These are phyloP conservation scores for Parnassius mnemosyne DNA, from an alignment of 2,888 invertebrate species.

Conservation along the genomic window DNA sequence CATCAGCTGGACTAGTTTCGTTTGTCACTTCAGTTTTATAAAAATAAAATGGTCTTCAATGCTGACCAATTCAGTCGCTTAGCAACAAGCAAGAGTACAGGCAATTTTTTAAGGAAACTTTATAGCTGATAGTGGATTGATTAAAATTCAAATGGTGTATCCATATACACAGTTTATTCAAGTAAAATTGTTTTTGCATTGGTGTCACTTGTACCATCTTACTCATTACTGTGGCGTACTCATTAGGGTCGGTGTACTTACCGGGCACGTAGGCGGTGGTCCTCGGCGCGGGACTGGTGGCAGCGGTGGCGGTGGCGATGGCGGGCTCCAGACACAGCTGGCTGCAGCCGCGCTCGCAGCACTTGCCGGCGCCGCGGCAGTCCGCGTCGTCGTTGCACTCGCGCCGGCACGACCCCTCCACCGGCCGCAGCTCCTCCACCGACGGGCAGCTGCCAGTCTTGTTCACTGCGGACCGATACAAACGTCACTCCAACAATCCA, in stretches of 20 bases:
- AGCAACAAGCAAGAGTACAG: too few species aligned
- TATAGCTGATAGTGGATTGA: too few species aligned
- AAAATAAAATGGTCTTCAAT: too few species aligned
- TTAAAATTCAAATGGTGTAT: too few species aligned
- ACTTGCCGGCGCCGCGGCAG: conserved; percentile 88
- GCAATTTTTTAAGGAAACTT: too few species aligned
- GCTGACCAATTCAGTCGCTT: too few species aligned
- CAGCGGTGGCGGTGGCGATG: conserved; percentile 20
- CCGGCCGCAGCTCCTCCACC: conserved; percentile 72
- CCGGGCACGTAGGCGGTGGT: conserved; percentile 48
- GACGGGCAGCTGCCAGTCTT: conserved; percentile 72
- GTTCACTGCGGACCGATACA: conserved; percentile 65
- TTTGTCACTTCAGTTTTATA: too few species aligned
- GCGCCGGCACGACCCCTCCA: conserved; percentile 77
- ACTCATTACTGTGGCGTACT: neutral
- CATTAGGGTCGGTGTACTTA: conserved; percentile 24
- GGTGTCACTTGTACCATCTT: too few species aligned
- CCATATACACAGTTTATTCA: too few species aligned
- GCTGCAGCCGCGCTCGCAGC: conserved; percentile 90
- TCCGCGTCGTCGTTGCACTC: conserved; percentile 91
- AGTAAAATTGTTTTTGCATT: too few species aligned
- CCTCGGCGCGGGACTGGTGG: conserved; percentile 30
- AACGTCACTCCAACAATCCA: too few species aligned
- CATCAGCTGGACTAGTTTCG: too few species aligned
- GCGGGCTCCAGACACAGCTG: conserved; percentile 80